phyloP scores from a whole-genome alignment of 1,140 invertebrate species.

The Macrobrachium rosenbergii region DNA sequence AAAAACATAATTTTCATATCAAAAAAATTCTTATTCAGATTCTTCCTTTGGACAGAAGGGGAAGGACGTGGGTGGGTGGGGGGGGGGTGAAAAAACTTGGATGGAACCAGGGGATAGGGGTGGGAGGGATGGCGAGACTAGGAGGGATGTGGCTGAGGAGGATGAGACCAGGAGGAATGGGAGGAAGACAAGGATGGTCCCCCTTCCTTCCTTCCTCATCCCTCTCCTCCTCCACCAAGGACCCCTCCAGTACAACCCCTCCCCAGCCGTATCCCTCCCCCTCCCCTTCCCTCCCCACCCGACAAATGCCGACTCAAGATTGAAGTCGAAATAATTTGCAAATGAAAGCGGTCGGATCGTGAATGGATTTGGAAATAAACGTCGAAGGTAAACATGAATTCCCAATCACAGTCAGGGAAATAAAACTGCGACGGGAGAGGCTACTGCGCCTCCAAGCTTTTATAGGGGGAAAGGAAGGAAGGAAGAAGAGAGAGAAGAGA shows the following conservation, averaged over 20 bases:
- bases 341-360: slow-evolving; percentile 63
- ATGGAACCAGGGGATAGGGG: too few relatives aligned
- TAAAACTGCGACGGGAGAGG: slow-evolving; percentile 38
- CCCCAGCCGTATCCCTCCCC: not conserved
- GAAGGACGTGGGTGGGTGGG: not conserved
- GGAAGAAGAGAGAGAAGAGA: too few relatives aligned
- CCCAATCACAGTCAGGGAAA: slow-evolving; percentile 56
- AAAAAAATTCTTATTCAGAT: slow-evolving; percentile 47
- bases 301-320: slow-evolving; percentile 60
- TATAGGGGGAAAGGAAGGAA: not conserved
- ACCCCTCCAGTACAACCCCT: too few relatives aligned
- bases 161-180: too few relatives aligned
- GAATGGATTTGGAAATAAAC: slow-evolving; percentile 65
- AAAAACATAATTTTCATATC: slow-evolving; percentile 49
- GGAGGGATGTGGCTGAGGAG: too few relatives aligned
- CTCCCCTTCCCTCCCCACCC: not conserved
- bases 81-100: too few relatives aligned
- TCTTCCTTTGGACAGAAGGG: slow-evolving; percentile 29
- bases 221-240: too few relatives aligned
- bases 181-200: too few relatives aligned
- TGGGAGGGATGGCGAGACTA: too few relatives aligned
- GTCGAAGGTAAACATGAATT: slow-evolving; percentile 61
- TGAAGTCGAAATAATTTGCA: slow-evolving; percentile 65
- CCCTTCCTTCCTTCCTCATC: too few relatives aligned
- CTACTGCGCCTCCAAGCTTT: not conserved